A percentile compares a stretch with the other conserved stretches of the same genome.
phyloP scores from a whole-genome alignment of 2,888 invertebrate species.

The Campoplex nolae region DNA sequence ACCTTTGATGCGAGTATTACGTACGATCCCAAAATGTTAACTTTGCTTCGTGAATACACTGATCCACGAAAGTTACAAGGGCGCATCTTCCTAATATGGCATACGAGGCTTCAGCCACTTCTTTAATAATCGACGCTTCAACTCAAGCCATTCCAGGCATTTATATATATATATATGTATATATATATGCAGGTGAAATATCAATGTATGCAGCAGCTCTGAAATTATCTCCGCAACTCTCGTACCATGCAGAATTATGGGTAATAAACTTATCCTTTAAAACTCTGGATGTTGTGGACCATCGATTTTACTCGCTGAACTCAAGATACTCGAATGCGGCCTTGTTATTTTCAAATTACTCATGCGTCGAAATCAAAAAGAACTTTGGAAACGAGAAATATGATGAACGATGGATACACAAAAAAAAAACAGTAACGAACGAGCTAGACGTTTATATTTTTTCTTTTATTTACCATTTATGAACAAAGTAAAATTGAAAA shows the following conservation, averaged over 20 bases:
- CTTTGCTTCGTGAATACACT: background rate
- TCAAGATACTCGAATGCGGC: background rate
- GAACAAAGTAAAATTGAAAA: background rate
- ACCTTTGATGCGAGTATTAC: conserved; percentile 26
- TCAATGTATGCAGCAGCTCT: conserved; percentile 7
- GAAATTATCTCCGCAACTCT: conserved; percentile 35
- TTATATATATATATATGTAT: background rate
- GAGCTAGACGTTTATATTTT: background rate
- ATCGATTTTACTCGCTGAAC: background rate
- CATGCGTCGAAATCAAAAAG: background rate
- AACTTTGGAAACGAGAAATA: background rate
- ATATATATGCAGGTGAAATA: background rate
- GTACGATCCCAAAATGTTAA: conserved; percentile 24
- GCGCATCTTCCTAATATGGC: background rate
- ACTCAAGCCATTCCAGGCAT: background rate
- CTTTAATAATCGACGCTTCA: background rate
- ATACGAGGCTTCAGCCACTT: background rate
- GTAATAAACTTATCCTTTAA: background rate
- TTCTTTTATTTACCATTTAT: background rate
- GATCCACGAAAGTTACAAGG: background rate
- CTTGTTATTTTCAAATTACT: background rate
- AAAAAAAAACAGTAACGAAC: background rate
- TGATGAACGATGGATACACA: background rate
- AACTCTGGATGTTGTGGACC: background rate
- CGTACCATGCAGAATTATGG: conserved; percentile 27